Evolutionary conservation across 2,797 vertebrate genomes (phyloP), one percentile per base, ranked within the genome.

Genomic region (Sebastes vulpes): DNA sequence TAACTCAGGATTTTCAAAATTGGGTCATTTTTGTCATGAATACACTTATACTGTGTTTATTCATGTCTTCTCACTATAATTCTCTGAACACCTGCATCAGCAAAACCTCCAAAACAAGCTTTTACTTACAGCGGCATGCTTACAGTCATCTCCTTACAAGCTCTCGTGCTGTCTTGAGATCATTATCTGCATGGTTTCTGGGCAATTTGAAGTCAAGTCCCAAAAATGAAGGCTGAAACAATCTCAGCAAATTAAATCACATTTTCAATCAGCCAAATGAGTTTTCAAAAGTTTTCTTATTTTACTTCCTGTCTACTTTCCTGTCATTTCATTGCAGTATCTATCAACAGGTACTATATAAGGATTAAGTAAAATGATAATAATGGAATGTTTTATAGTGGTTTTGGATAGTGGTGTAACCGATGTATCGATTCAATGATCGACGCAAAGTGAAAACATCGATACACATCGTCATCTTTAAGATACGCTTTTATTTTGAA

Each of bases 1-100:
- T 53, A 65, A 42, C 50, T 31, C 29, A 57, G 64, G 31, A 42
- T 88, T 79, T 20, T 38, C 4, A 20, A 23, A 48, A 68, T 31
- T 71, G 14, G n/a, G 35, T 52, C 6, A 18, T 16, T 53, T 58
- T 56, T 16, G 3, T 72, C 46, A 65, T n/a, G 12, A 48, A 60
- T 35, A 42, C 48, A 8, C 3, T 8, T 20, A 10, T 18, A 50
- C 21, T 75, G 9, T 52, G 18, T 70, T 65, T 56, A 25, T 65
- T 75, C 7, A 4, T 11, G 54, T 52, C 59, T 32, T 42, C 31
- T 65, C 2, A 9, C 31, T 53, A 4, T 32, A 73, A 23, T 25
- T 75, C 23, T 35, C 16, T 59, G 29, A 38, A 56, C 21, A 72
- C 29, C 67, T 48, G 59, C 42, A 56, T 87, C 66, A 77, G 72